Conservation (phyloP, 1,140 invertebrate genomes). For the Atopsyche davidsoni region DNA sequence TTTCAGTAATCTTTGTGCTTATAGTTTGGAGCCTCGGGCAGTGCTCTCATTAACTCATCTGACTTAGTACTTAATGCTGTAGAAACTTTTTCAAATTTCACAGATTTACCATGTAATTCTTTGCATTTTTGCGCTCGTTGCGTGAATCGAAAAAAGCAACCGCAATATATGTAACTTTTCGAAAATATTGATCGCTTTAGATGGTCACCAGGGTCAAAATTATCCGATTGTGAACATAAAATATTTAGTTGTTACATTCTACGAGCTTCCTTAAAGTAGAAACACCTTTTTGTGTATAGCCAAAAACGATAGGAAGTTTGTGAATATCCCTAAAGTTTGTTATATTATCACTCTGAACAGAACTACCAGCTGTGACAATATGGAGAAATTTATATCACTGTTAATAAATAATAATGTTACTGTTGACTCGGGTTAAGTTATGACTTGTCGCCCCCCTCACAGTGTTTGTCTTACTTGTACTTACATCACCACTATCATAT, state of each 20-base stretch:
- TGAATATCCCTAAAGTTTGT: constrained; percentile 7
- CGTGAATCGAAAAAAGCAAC: too few species aligned
- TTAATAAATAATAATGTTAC: constrained; percentile 1
- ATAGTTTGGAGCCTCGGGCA: too few species aligned
- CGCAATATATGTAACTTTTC: background rate
- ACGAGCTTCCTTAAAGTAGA: constrained; percentile 31
- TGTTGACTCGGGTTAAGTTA: too few species aligned
- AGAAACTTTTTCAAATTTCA: too few species aligned
- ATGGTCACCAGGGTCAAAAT: constrained; percentile 31
- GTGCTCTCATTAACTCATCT: too few species aligned
- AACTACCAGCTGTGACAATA: background rate
- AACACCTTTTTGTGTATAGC: constrained; percentile 27
- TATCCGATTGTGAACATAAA: constrained; percentile 30
- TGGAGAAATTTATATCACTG: constrained; percentile 3
- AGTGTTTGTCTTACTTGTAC: too few species aligned
- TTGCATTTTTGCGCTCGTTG: too few species aligned
- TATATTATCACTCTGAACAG: constrained; percentile 1
- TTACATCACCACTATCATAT: too few species aligned
- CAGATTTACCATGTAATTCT: too few species aligned
- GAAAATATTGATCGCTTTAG: constrained; percentile 26
- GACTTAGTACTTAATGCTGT: too few species aligned
- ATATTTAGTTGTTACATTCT: constrained; percentile 29
- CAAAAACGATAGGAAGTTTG: constrained; percentile 22
- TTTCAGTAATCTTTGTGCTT: too few species aligned
- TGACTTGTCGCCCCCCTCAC: background rate